phyloP scores from a whole-genome alignment of 2,888 invertebrate species.

The Hypercompe scribonia region DNA sequence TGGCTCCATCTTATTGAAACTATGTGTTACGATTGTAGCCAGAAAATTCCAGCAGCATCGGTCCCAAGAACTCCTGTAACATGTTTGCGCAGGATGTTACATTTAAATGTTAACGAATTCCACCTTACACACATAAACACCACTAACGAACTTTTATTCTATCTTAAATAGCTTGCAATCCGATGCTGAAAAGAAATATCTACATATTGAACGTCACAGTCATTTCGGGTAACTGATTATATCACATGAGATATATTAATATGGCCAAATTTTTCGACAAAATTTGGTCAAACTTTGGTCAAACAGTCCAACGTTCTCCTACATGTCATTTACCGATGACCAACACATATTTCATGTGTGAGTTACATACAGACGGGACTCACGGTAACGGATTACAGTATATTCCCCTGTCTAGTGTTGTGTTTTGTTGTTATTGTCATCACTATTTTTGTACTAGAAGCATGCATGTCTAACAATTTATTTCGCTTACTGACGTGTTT shows the following conservation, averaged over 20 bases:
- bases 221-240: background rate
- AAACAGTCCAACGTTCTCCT: background rate
- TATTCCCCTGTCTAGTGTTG: background rate
- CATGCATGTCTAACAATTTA: background rate
- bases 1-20: too few species aligned
- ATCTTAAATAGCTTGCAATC: background rate
- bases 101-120: too few species aligned
- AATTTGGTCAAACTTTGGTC: background rate
- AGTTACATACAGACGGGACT: background rate
- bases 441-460: background rate
- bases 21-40: too few species aligned
- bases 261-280: background rate
- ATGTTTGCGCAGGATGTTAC: too few species aligned
- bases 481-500: constrained; percentile 4
- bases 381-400: background rate
- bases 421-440: background rate
- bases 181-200: background rate
- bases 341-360: background rate
- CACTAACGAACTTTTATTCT: background rate
- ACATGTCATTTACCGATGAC: background rate
- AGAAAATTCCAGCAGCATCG: too few species aligned
- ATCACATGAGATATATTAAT: background rate
- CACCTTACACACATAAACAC: too few species aligned
- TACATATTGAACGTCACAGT: background rate
- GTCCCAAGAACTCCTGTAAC: too few species aligned